A percentile compares a stretch with the other conserved stretches of the same genome.
phyloP scores from a whole-genome alignment of 2,113 vertebrate genomes.

The human (Homo sapiens) region DNA sequence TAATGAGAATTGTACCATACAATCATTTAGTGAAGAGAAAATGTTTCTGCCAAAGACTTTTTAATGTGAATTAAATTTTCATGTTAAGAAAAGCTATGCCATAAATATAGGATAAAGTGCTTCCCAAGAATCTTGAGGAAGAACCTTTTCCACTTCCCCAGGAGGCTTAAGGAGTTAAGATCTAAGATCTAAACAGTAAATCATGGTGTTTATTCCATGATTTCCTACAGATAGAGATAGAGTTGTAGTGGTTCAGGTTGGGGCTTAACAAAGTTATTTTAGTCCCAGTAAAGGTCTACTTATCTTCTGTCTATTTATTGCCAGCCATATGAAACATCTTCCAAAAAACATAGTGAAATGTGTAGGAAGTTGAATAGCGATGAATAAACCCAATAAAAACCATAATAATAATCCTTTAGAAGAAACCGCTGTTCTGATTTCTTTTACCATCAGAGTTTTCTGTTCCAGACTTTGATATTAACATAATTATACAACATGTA shows the following conservation, averaged over 20 bases:
- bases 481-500: not conserved
- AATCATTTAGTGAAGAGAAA: not conserved
- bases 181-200: not conserved
- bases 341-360: not conserved
- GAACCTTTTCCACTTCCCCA: not conserved
- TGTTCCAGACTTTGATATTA: not conserved
- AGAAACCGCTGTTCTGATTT: not conserved
- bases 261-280: not conserved
- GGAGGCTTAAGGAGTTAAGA: not conserved
- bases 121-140: slow-evolving; percentile 28
- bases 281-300: not conserved
- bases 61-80: slow-evolving; percentile 32
- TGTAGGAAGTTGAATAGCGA: not conserved
- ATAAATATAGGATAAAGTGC: not conserved
- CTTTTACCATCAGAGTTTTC: not conserved
- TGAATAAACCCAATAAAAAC: not conserved
- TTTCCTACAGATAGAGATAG: not conserved
- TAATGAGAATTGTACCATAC: not conserved
- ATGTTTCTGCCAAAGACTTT: slow-evolving; percentile 15
- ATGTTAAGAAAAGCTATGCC: slow-evolving; percentile 8
- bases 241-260: not conserved
- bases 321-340: not conserved
- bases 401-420: not conserved
- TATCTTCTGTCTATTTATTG: not conserved
- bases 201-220: not conserved